Base-by-base conservation (phyloP, 2,113 vertebrate species). In the Pygoscelis antarcticus region DNA sequence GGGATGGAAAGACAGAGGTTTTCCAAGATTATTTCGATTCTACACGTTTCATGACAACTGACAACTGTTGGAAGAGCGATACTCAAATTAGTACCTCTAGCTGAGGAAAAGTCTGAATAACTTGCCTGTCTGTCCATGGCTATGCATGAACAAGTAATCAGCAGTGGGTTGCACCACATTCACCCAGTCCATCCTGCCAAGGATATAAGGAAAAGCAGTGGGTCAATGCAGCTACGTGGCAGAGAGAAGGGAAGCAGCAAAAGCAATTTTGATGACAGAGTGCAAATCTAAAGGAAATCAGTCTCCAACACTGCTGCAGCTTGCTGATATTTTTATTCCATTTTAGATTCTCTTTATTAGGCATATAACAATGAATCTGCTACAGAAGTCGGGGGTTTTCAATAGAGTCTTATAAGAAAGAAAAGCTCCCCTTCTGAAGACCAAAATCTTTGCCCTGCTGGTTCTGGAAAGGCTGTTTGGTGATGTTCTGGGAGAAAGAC, bases 101-200 rank as follows among this genome's bases (percentile, higher is more conserved):
- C 44, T 16, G 32, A 75, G 36, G 49, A 70, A 60, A 72, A 64
- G 12, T 15, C 36, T n/a, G 13, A 30, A 29, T 51, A 64, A 34
- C 29, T 65, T 44, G 2, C 17, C 51, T 64, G 4, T 62, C 17
- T 75, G 27, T 62, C 75, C 47, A 13, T 6, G 21, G 12, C 10
- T 71, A 5, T 40, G 17, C 15, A 19, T 23, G 42, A 42, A 21
- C 13, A 44, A 71, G 6, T 22, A 27, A 42, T 42, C 2, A 5
- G 29, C 38, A 78, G 21, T 0, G 0, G 2, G 20, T 18, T 66
- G 8, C 10, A 70, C 20, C 46, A 12, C 11, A 5, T 68, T 64
- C 32, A 30, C 4, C 5, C 15, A 16, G 16, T 36, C 17, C 22
- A n/a, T 15, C 29, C 47, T 72, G 29, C 32, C 34, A 54, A 74